Conservation (phyloP, 2,888 invertebrate species). For the Acronicta leporina region DNA sequence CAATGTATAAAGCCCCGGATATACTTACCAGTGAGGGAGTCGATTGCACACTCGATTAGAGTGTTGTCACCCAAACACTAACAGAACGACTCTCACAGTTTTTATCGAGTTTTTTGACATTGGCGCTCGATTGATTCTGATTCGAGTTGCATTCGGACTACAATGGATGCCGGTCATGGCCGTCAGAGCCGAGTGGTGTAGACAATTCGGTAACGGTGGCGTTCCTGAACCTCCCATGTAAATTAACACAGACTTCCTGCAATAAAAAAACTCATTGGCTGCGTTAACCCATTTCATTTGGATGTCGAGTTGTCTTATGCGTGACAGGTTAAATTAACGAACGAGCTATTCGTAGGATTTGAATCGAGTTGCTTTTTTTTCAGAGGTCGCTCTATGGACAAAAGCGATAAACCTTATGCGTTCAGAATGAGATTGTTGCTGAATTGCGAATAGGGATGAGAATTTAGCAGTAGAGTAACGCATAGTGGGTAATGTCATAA, state of each 20-base stretch:
- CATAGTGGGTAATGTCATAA: not conserved
- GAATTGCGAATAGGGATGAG: not conserved
- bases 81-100: slow-evolving; percentile 75
- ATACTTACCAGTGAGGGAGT: slow-evolving; percentile 55
- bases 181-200: slow-evolving; percentile 69
- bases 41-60: slow-evolving; percentile 71
- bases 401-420: not conserved
- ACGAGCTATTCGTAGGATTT: not conserved
- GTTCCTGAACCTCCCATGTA: slow-evolving; percentile 64
- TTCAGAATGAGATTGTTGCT: not conserved
- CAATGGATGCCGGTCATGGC: slow-evolving; percentile 79
- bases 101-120: slow-evolving; percentile 78
- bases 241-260: slow-evolving; percentile 65
- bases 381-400: slow-evolving; percentile 3
- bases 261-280: slow-evolving; percentile 58
- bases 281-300: slow-evolving; percentile 62
- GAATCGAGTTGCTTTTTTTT: not conserved
- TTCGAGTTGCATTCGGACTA: slow-evolving; percentile 74
- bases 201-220: slow-evolving; percentile 66
- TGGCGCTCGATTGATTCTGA: slow-evolving; percentile 76
- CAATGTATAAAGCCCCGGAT: slow-evolving; percentile 57
- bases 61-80: slow-evolving; percentile 74
- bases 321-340: slow-evolving; percentile 56
- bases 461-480: slow-evolving; percentile 7
- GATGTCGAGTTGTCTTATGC: slow-evolving; percentile 31